A percentile compares a stretch with the other conserved stretches of the same genome.
These are phyloP conservation scores for Thalpophila matura DNA, from an alignment of 2,888 invertebrate genomes.

Conservation along the genomic window DNA sequence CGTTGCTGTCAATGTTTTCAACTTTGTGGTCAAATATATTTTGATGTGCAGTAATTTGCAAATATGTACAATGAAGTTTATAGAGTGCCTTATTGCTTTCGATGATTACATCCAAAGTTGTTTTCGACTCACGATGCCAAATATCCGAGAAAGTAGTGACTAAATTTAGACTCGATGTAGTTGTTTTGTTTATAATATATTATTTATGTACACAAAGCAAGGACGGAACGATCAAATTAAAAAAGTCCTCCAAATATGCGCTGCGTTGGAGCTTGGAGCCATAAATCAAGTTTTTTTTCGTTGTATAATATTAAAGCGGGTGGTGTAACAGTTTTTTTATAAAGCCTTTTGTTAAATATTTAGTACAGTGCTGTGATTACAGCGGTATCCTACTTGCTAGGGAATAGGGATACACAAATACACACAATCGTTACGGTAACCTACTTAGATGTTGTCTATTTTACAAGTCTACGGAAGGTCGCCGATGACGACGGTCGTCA, in stretches of 20 bases:
- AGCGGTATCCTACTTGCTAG: conserved; percentile 70
- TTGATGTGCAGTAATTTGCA: conserved; percentile 18
- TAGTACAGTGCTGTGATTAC: conserved; percentile 70
- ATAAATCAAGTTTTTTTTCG: conserved; percentile 2
- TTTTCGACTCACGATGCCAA: conserved; percentile 74
- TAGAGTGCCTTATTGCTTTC: conserved; percentile 53
- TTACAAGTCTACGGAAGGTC: conserved; percentile 43
- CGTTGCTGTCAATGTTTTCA: conserved; percentile 1
- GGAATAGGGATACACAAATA: conserved; percentile 34
- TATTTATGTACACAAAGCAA: conserved; percentile 66
- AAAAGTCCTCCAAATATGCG: conserved; percentile 10
- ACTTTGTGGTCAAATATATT: conserved; percentile 20
- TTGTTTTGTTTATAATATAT: conserved; percentile 63
- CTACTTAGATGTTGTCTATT: conserved; percentile 48
- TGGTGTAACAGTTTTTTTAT: conserved; percentile 19
- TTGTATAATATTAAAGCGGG: conserved; percentile 8
- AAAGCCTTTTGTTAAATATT: conserved; percentile 59
- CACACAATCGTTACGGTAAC: conserved; percentile 49
- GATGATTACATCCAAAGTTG: conserved; percentile 64
- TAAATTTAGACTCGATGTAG: conserved; percentile 71
- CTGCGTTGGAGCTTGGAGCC: not conserved
- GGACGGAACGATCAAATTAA: conserved; percentile 58
- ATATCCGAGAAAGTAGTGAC: conserved; percentile 74
- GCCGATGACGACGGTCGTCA: conserved; percentile 9
- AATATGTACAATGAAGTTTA: conserved; percentile 34